Base-by-base conservation (phyloP, 2,888 invertebrate species). In the Ophion ellenae region DNA sequence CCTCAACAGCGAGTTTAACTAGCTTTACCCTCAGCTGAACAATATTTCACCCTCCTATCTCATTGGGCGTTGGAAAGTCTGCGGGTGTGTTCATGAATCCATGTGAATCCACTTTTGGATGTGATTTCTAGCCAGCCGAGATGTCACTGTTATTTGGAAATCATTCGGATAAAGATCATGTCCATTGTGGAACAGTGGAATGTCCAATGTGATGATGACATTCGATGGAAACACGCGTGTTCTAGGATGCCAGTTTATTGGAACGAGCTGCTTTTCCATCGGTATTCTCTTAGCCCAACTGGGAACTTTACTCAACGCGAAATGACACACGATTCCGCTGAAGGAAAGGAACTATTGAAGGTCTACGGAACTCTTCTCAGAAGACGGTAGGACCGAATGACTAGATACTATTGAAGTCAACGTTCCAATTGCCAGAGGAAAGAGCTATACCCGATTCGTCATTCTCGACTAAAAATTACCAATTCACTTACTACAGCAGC, bases 1-100 rank as follows among this genome's bases (percentile, higher is more conserved):
- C 11, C 24, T 81, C 71, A 53, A 81, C 36, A 67, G 67, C 61
- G 71, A 77, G 73, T 76, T 40, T 5, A 77, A 53, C 59, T 32
- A 32, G 32, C 32, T 74, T 47, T 24, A n/a, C 24, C 24, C 36
- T 59, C 5, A 59, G 14, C 32, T 53, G 17, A 53, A 66, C 64
- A n/a, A 63, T 20, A 67, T 36, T 24, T 66, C 53, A 14, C n/a
- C 14, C 24, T 45, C 24, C 32, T 74, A 74, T 81, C 59, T 40
- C 74, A 11, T 36, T 66, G 9, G 36, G 67, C 61, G 59, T 45
- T 67, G 14, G 63, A 47, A 63, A 71, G 36, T 53, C 57, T 67
- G 2, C 69, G 20, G 45, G 10, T 4, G 28, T 28, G 45, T 53
- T 24, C 28, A 59, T n/a, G 17, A n/a, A 40, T 20, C 32, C n/a